These are phyloP conservation scores for Microtus pennsylvanicus DNA, from an alignment of 2,113 vertebrate species.

Conservation along the genomic window DNA sequence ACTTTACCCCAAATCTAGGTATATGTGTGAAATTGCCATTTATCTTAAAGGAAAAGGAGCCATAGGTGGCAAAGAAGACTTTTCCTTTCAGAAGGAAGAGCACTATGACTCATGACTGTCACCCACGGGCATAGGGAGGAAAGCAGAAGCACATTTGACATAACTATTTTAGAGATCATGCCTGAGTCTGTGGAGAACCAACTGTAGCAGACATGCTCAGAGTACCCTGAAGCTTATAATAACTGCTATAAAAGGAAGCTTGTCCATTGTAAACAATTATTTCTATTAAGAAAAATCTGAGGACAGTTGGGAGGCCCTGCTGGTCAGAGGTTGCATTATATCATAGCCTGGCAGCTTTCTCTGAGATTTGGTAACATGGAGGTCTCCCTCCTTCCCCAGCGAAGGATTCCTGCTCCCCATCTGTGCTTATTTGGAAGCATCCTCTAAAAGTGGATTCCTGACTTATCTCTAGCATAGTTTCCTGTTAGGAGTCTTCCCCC, in stretches of 20 bases:
- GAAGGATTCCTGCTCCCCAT: not conserved
- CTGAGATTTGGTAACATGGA: not conserved
- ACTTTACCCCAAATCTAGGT: not conserved
- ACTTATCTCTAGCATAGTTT: not conserved
- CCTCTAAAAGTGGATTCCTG: not conserved
- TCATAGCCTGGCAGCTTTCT: not conserved
- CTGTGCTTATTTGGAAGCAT: not conserved
- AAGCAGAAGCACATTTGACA: not conserved
- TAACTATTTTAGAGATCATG: not conserved
- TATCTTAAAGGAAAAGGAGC: not conserved
- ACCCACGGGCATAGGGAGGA: not conserved
- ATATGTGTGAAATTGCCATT: not conserved
- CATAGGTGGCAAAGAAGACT: not conserved
- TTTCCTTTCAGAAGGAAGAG: not conserved
- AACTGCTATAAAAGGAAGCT: not conserved
- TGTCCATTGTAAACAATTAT: conserved; percentile 6
- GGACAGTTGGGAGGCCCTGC: not conserved
- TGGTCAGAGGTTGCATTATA: not conserved
- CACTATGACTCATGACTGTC: not conserved
- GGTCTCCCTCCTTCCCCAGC: not conserved
- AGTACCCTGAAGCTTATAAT: not conserved
- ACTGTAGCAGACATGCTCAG: not conserved
- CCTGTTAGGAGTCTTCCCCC: not conserved
- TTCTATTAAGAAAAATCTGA: not conserved
- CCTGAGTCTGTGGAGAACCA: not conserved